Evolutionary conservation across 2,888 invertebrate genomes (phyloP).

Genomic region (Drosophila subquinaria): DNA sequence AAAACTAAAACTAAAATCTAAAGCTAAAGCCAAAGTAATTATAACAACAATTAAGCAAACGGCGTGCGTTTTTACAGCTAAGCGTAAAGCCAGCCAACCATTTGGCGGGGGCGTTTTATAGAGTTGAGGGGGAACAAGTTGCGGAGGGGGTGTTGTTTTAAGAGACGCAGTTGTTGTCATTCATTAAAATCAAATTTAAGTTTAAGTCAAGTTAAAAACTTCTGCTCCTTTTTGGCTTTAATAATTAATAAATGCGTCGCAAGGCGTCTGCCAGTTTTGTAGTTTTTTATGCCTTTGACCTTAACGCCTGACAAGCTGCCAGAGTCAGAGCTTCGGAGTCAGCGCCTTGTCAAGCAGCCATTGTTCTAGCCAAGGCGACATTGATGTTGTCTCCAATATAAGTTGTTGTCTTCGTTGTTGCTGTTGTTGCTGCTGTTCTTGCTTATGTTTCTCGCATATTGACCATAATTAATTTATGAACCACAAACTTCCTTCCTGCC

Average conservation of each 20-base stretch:
- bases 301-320: conserved; percentile 67
- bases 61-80: conserved; percentile 81
- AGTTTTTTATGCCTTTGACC: conserved; percentile 71
- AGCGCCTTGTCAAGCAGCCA: conserved; percentile 43
- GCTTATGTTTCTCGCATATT: conserved; percentile 61
- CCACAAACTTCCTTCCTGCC: conserved; percentile 78
- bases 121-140: neutral
- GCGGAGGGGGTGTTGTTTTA: neutral
- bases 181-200: conserved; percentile 47
- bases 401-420: conserved; percentile 15
- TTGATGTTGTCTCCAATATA: conserved; percentile 41
- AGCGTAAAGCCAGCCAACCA: conserved; percentile 70
- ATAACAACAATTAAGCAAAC: conserved; percentile 83
- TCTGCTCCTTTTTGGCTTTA: conserved; percentile 18
- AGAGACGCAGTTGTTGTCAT: conserved; percentile 36
- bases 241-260: conserved; percentile 38
- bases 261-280: conserved; percentile 58
- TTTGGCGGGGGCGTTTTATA: conserved; percentile 42
- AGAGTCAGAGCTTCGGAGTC: conserved; percentile 4
- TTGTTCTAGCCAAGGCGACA: conserved; percentile 63
- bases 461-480: conserved; percentile 79
- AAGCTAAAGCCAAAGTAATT: conserved; percentile 67
- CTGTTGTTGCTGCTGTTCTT: conserved; percentile 15
- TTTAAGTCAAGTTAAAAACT: conserved; percentile 2
- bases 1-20: conserved; percentile 28